Evolutionary conservation across 2,797 vertebrate genomes (phyloP), one percentile per base, ranked within the genome.

Genomic region (Lates japonicus): DNA sequence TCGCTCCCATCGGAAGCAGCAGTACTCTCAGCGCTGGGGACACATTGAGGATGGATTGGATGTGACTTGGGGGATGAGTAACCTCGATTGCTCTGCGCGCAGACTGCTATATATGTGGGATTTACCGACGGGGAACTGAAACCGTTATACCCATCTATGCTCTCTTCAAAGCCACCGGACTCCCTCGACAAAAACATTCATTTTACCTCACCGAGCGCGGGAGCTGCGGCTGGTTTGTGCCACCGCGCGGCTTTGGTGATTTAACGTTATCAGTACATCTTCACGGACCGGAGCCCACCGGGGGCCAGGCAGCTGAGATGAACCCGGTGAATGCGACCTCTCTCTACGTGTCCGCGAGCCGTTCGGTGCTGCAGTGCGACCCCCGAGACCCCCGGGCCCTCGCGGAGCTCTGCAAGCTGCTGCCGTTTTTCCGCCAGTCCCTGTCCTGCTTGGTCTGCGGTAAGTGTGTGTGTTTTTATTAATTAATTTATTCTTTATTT

Each of bases 251-350:
- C 58, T 84, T 78, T 74, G 62, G 44, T 51, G 67, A 85, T 80
- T 90, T 74, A 75, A 66, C 70, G 54, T 73, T 29, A 46, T 69
- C 74, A 41, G 25, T 84, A 82, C 83, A 82, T 83, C 86, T 51
- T 61, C 46, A 65, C 69, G 75, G 78, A 86, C 73, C 94, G 95
- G 78, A 61, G 74, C 74, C 46, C 76, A 29, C 25, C 25, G 25
- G 62, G 85, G 89, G 90, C 91, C 92, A 94, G 95, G 95, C 93
- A 95, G 97, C 96, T 95, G 97, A 97, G 94, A 99, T 99, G 98
- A 99, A 99, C 98, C 98, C 98, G 85, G 98, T 98, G 96, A 99
- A 98, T 95, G 98, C 98, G 89, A 99, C 98, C 93, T 95, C 97
- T 95, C 96, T 99, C 84, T 99, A 98, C 96, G 97, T 99, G 95